Evolutionary conservation across 1,140 invertebrate genomes (phyloP).

Genomic region (Phthorimaea operculella): DNA sequence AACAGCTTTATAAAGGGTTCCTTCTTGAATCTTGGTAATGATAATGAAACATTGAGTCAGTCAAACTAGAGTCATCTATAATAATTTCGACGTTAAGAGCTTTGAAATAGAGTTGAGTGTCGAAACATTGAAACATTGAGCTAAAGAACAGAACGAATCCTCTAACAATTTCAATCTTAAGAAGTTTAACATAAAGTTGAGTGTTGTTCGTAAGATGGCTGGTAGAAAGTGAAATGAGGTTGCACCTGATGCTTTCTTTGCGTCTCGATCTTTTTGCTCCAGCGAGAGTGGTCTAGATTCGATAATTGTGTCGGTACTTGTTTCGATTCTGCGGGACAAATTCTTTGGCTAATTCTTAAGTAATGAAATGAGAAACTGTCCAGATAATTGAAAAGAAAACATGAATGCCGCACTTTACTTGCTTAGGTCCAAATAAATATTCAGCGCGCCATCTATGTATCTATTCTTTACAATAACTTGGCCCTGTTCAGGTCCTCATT

Average conservation of each 20-base stretch:
- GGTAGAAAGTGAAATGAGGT: conserved; percentile 61
- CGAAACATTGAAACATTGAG: conserved; percentile 23
- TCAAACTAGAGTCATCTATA: conserved; percentile 11
- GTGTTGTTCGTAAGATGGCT: background rate
- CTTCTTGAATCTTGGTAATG: conserved; percentile 62
- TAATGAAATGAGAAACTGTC: no score
- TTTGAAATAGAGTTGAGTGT: background rate
- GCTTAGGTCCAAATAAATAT: no score
- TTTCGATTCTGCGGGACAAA: no score
- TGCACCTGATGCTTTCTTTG: conserved; percentile 61
- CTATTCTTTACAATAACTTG: no score
- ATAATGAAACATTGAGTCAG: conserved; percentile 28
- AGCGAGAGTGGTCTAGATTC: conserved; percentile 66
- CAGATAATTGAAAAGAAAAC: no score
- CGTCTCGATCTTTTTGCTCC: conserved; percentile 60
- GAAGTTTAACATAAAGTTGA: background rate
- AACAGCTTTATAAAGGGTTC: conserved; percentile 52
- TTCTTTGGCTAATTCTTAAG: no score
- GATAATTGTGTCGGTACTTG: conserved; percentile 38
- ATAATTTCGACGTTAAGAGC: background rate
- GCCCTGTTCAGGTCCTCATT: no score
- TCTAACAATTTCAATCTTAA: background rate
- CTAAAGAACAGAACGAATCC: conserved; percentile 4
- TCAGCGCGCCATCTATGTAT: no score
- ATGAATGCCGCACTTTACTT: no score